Evolutionary conservation across 2,113 vertebrate species (phyloP).

Genomic region (Dasyprocta punctata): DNA sequence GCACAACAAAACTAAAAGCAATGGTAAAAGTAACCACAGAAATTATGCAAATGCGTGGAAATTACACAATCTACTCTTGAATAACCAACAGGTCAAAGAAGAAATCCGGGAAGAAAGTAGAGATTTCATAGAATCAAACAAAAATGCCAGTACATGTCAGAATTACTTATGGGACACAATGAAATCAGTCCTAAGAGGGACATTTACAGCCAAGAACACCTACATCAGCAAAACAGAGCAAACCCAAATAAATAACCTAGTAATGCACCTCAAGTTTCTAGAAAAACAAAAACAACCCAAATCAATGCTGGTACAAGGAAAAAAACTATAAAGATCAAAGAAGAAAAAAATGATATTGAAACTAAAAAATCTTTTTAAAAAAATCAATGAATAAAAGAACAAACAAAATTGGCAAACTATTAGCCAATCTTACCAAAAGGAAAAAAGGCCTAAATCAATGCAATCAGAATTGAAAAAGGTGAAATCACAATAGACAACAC

Average conservation of each 20-base stretch:
- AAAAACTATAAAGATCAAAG: neutral
- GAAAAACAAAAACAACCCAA: neutral
- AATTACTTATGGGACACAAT: neutral
- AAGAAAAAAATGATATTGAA: neutral
- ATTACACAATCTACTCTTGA: neutral
- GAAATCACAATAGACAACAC: neutral
- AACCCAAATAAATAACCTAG: neutral
- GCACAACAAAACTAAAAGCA: neutral
- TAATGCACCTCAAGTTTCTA: neutral
- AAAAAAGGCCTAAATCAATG: neutral
- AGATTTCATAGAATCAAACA: neutral
- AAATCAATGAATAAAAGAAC: neutral
- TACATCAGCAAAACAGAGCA: neutral
- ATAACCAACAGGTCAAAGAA: neutral
- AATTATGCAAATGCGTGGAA: neutral
- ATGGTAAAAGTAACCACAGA: neutral
- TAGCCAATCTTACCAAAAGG: neutral
- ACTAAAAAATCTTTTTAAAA: neutral
- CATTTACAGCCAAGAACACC: neutral
- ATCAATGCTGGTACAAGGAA: neutral
- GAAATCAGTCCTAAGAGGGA: neutral
- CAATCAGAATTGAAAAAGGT: neutral
- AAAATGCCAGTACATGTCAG: neutral
- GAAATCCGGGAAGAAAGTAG: neutral
- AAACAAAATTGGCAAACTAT: neutral